Evolutionary conservation across 1,140 invertebrate species (phyloP).

Genomic region (Papilio machaon): DNA sequence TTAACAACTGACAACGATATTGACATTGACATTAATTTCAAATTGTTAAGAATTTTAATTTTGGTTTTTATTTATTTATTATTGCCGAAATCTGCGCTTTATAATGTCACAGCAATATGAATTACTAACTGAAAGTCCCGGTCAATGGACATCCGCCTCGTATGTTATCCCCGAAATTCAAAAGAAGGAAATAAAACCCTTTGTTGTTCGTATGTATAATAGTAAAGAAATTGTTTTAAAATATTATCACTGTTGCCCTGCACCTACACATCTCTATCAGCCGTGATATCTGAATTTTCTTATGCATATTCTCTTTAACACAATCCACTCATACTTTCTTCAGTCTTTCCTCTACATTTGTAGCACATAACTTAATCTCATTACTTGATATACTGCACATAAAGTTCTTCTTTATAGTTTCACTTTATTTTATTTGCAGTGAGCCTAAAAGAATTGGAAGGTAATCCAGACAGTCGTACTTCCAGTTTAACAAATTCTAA

Average conservation of each 20-base stretch:
- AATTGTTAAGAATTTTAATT: slow-evolving; percentile 12
- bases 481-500: slow-evolving; percentile 68
- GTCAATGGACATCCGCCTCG: slow-evolving; percentile 64
- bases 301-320: too few relatives aligned
- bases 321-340: too few relatives aligned
- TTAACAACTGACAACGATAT: neutral
- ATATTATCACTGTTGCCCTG: too few relatives aligned
- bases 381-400: neutral
- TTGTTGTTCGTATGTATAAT: slow-evolving; percentile 68
- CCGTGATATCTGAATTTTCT: too few relatives aligned
- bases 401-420: neutral
- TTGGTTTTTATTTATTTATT: slow-evolving; percentile 33
- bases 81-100: slow-evolving; percentile 7
- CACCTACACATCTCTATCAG: too few relatives aligned
- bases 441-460: slow-evolving; percentile 75
- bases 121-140: slow-evolving; percentile 67
- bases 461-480: slow-evolving; percentile 67
- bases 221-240: neutral
- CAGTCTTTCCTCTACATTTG: too few relatives aligned
- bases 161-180: slow-evolving; percentile 71
- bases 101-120: slow-evolving; percentile 73
- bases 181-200: slow-evolving; percentile 76
- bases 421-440: slow-evolving; percentile 54
- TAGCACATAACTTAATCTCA: too few relatives aligned
- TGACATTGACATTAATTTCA: neutral